These are phyloP conservation scores for Daubentonia madagascariensis DNA, from an alignment of 2,113 vertebrate genomes.

Conservation along the genomic window DNA sequence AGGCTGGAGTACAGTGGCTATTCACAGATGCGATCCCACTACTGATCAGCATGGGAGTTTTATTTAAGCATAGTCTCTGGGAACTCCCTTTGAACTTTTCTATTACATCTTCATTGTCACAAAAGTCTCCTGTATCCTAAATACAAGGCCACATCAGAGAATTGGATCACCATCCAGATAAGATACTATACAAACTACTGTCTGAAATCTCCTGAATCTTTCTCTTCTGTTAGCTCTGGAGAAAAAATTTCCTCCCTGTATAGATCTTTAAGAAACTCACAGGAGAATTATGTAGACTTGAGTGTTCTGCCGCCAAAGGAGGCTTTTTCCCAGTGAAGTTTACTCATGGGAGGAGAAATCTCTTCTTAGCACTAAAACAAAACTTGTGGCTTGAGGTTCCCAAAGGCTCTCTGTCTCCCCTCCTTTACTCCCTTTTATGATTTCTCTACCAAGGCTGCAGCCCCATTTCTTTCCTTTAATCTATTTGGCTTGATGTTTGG, in stretches of 20 bases:
- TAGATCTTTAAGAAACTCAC: not conserved
- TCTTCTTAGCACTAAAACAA: not conserved
- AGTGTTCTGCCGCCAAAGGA: not conserved
- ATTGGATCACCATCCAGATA: not conserved
- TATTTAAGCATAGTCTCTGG: not conserved
- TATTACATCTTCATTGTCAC: not conserved
- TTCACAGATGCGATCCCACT: no score
- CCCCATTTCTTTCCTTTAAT: not conserved
- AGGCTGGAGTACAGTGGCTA: no score
- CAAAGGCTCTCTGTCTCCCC: not conserved
- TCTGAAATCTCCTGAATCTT: not conserved
- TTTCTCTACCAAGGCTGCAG: not conserved
- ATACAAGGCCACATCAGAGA: not conserved
- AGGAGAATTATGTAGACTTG: not conserved
- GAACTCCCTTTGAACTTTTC: not conserved
- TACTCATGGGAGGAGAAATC: not conserved
- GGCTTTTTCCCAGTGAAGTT: not conserved
- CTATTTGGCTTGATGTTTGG: not conserved
- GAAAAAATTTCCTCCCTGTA: not conserved
- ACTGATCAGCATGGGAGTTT: not conserved
- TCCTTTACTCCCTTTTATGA: not conserved
- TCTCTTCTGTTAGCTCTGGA: not conserved
- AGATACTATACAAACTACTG: not conserved
- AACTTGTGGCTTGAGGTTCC: not conserved
- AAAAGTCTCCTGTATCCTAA: not conserved